These are phyloP conservation scores for Nyleta sp. DNA, from an alignment of 2,888 invertebrate species.

Conservation along the genomic window DNA sequence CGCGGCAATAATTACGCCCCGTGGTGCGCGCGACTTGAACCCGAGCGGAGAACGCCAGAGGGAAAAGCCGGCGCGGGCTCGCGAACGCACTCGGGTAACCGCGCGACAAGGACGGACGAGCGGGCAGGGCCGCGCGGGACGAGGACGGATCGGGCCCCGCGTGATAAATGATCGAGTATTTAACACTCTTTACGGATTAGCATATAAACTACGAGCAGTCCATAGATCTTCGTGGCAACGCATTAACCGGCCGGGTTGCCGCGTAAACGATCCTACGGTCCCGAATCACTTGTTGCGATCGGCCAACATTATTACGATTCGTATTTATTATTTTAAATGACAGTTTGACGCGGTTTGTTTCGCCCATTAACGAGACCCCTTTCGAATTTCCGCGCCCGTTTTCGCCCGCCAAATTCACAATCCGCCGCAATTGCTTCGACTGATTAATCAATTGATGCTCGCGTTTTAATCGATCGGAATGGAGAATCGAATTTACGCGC, in stretches of 20 bases:
- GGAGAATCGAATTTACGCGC: no score
- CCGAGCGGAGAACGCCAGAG: constrained; percentile 52
- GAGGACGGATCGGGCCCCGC: constrained; percentile 76
- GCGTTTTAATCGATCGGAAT: no score
- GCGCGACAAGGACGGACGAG: constrained; percentile 38
- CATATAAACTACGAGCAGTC: constrained; percentile 82
- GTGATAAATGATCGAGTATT: constrained; percentile 83
- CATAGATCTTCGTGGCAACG: constrained; percentile 82
- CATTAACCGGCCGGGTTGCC: constrained; percentile 79
- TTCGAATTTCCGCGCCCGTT: constrained; percentile 1
- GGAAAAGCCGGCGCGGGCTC: constrained; percentile 47
- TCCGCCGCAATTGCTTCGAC: no score
- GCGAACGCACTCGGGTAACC: constrained; percentile 54
- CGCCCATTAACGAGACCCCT: constrained; percentile 1
- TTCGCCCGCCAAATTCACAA: no score
- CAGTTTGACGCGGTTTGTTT: constrained; percentile 22
- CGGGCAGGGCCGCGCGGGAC: constrained; percentile 53
- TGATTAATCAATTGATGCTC: no score
- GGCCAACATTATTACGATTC: constrained; percentile 48
- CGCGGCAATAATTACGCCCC: constrained; percentile 63
- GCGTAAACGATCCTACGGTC: constrained; percentile 67
- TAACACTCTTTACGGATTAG: constrained; percentile 83
- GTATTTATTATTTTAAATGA: constrained; percentile 45
- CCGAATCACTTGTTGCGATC: constrained; percentile 48
- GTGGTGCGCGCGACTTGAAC: constrained; percentile 47